Conservation (phyloP, 2,113 vertebrate species). For the Clarias gariepinus region DNA sequence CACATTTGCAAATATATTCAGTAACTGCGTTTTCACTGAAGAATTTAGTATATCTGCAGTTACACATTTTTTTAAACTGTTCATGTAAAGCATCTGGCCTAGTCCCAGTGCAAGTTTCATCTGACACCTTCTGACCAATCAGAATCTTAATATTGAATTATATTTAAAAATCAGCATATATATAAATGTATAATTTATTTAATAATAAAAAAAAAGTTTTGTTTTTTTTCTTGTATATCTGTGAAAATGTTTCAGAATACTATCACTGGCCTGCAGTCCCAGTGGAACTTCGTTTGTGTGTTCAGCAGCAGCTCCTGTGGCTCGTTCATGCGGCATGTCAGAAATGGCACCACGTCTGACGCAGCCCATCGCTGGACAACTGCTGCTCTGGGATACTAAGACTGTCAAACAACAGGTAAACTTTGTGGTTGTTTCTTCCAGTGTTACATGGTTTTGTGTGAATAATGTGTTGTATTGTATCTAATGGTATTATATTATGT, state of each 20-base stretch:
- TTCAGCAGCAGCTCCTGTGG: conserved; percentile 83
- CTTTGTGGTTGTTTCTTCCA: neutral
- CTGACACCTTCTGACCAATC: neutral
- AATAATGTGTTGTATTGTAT: too few relatives aligned
- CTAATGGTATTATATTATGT: neutral
- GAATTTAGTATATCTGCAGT: neutral
- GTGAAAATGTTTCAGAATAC: conserved; percentile 74
- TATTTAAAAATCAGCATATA: neutral
- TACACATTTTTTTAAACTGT: neutral
- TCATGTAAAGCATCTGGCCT: neutral
- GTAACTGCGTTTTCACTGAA: neutral
- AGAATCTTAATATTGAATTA: neutral
- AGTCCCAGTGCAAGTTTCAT: neutral
- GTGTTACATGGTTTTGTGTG: too few relatives aligned
- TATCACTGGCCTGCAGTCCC: conserved; percentile 93
- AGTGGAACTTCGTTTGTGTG: conserved; percentile 93
- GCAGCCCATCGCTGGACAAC: conserved; percentile 77
- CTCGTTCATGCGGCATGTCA: conserved; percentile 58
- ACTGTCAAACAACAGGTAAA: conserved; percentile 94
- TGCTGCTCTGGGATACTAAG: conserved; percentile 97
- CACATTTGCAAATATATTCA: neutral
- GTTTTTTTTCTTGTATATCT: too few relatives aligned
- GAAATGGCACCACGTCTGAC: conserved; percentile 60
- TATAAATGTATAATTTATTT: too few relatives aligned
- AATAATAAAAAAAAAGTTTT: too few relatives aligned